A percentile compares a stretch with the other conserved stretches of the same genome.
Conservation (phyloP, 1,140 invertebrate species). For the Apis cerana region DNA sequence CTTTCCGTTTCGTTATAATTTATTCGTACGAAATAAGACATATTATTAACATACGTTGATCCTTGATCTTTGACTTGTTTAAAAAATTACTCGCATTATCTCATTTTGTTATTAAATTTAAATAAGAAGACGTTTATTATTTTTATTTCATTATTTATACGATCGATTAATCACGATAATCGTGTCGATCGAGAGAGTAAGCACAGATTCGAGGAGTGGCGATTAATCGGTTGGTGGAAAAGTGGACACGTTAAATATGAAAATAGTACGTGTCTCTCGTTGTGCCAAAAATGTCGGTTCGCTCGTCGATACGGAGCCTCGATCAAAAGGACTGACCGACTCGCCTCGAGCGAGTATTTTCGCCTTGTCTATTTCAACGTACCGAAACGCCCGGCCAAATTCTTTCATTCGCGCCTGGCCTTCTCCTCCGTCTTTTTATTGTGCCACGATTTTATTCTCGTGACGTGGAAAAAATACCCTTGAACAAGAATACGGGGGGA, state of each 20-base stretch:
- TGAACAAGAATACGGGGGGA: too few relatives aligned
- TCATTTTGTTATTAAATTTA: too few relatives aligned
- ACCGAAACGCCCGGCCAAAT: conserved; percentile 28
- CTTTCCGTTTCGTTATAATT: too few relatives aligned
- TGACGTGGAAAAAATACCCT: too few relatives aligned
- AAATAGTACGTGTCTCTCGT: not conserved
- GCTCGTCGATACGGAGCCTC: conserved; percentile 36
- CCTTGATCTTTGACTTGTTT: too few relatives aligned
- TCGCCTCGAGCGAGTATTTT: conserved; percentile 27
- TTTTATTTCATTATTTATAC: too few relatives aligned
- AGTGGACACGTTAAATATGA: conserved; percentile 34
- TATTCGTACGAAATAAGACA: too few relatives aligned
- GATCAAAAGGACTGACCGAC: conserved; percentile 18
- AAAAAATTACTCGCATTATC: too few relatives aligned
- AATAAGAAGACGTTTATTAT: too few relatives aligned
- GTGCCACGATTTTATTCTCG: too few relatives aligned
- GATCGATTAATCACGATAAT: too few relatives aligned
- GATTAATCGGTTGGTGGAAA: conserved; percentile 25
- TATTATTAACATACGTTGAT: too few relatives aligned
- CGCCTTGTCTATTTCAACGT: conserved; percentile 49
- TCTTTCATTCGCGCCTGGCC: not conserved
- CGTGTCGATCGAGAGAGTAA: not conserved
- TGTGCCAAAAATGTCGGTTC: conserved; percentile 18
- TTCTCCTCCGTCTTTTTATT: not conserved
- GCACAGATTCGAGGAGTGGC: not conserved